These are phyloP conservation scores for Scaptomyza graminum DNA, from an alignment of 1,140 invertebrate species.

Conservation along the genomic window DNA sequence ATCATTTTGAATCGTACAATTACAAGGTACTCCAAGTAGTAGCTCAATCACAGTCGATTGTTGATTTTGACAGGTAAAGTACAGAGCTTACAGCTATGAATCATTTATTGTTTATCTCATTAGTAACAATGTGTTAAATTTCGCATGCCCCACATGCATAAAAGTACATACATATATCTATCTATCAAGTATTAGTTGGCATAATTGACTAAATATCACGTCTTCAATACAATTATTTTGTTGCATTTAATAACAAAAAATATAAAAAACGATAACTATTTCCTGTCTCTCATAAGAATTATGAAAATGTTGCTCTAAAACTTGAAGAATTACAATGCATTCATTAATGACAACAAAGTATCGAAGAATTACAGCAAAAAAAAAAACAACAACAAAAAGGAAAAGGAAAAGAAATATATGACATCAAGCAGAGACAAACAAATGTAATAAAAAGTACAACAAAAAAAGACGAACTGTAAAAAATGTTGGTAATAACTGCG, in stretches of 20 bases:
- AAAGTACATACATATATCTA: neutral
- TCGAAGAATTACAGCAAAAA: constrained; percentile 6
- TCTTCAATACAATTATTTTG: constrained; percentile 35
- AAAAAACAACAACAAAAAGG: constrained; percentile 1
- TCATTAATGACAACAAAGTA: constrained; percentile 45
- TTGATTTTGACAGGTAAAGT: constrained; percentile 9
- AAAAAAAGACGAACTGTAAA: constrained; percentile 29
- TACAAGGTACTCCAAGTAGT: constrained; percentile 15
- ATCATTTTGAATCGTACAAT: constrained; percentile 22
- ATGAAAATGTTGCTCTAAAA: constrained; percentile 25
- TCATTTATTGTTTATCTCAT: constrained; percentile 74
- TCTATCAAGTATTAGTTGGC: constrained; percentile 30
- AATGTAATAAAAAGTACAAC: constrained; percentile 27
- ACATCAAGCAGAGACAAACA: constrained; percentile 25
- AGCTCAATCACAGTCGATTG: constrained; percentile 39
- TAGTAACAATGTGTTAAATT: constrained; percentile 76
- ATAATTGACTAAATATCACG: constrained; percentile 57
- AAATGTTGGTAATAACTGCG: constrained; percentile 52
- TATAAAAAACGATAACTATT: constrained; percentile 27
- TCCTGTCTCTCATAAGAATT: constrained; percentile 27
- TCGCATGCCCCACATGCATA: constrained; percentile 35
- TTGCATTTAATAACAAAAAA: constrained; percentile 6
- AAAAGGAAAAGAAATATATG: constrained; percentile 22
- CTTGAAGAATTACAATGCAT: constrained; percentile 43
- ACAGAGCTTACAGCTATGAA: constrained; percentile 27